Percentiles rank a stretch among this genome's conserved stretches.
Evolutionary conservation across 1,140 invertebrate species (phyloP).

Genomic region (Adoxophyes honmai): DNA sequence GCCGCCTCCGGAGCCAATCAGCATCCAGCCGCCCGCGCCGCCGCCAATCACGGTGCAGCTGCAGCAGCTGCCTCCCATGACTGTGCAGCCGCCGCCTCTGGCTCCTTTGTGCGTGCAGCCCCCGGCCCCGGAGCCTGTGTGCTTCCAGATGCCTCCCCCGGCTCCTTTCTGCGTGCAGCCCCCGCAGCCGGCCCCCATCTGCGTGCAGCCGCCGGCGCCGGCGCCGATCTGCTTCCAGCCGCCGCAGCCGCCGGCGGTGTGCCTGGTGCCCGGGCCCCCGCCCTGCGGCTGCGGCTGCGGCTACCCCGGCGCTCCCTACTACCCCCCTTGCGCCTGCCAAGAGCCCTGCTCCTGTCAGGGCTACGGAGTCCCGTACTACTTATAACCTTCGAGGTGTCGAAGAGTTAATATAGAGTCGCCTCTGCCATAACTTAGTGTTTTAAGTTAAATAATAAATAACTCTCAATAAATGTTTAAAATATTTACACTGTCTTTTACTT

Average conservation of each 20-base stretch:
- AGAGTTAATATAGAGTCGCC: no score
- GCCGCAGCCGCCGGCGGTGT: constrained; percentile 28
- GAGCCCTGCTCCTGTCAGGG: constrained; percentile 1
- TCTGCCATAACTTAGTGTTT: no score
- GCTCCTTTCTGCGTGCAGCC: constrained; percentile 52
- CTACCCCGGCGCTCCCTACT: constrained; percentile 26
- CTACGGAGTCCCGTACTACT: background rate
- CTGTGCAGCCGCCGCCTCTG: constrained; percentile 40
- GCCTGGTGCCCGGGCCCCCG: constrained; percentile 17
- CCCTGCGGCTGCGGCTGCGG: constrained; percentile 27
- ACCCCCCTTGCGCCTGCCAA: constrained; percentile 24
- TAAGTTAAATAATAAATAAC: no score
- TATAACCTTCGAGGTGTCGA: background rate
- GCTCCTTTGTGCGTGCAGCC: constrained; percentile 22
- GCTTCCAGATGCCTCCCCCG: constrained; percentile 51
- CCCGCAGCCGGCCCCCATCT: constrained; percentile 48
- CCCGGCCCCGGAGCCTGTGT: constrained; percentile 46
- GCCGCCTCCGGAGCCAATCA: constrained; percentile 31
- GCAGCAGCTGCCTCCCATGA: constrained; percentile 43
- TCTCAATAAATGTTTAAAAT: no score
- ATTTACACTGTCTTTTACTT: no score
- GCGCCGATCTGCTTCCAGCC: constrained; percentile 54
- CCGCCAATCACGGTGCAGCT: constrained; percentile 50
- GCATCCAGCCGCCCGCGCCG: constrained; percentile 50
- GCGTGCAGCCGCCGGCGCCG: constrained; percentile 48